Conservation (phyloP, 2,797 vertebrate species). For the Phaenicophaeus curvirostris region DNA sequence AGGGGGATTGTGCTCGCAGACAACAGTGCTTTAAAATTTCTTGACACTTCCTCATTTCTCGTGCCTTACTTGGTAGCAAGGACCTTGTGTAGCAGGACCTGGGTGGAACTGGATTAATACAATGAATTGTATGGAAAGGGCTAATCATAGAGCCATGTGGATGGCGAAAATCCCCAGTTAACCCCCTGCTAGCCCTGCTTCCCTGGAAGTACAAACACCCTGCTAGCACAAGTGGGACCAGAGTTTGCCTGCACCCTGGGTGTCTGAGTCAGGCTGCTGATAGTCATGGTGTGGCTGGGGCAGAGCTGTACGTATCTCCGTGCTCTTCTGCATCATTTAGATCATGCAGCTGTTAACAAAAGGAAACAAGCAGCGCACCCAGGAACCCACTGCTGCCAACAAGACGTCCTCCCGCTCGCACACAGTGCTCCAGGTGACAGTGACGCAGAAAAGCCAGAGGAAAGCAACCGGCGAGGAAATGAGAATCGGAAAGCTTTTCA, state of each 20-base stretch:
- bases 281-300: accelerated
- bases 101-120: neutral
- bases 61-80: neutral
- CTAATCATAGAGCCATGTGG: neutral
- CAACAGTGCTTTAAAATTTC: neutral
- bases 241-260: neutral
- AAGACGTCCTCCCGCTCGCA: constrained; percentile 69
- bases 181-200: neutral
- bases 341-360: constrained; percentile 71
- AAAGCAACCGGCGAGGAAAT: neutral
- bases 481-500: constrained; percentile 63
- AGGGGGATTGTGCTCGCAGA: neutral
- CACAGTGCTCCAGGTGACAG: constrained; percentile 68
- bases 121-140: neutral
- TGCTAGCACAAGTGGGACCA: accelerated
- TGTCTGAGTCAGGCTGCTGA: neutral
- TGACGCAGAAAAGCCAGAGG: constrained; percentile 30
- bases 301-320: neutral
- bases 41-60: neutral
- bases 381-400: constrained; percentile 75
- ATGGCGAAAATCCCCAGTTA: neutral
- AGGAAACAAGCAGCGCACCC: constrained; percentile 71
- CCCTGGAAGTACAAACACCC: neutral
- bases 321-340: neutral
- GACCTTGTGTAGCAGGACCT: neutral